Percentiles rank a stretch among this genome's conserved stretches.
Conservation (phyloP, 2,113 vertebrate species). For the Fulmarus glacialis region DNA sequence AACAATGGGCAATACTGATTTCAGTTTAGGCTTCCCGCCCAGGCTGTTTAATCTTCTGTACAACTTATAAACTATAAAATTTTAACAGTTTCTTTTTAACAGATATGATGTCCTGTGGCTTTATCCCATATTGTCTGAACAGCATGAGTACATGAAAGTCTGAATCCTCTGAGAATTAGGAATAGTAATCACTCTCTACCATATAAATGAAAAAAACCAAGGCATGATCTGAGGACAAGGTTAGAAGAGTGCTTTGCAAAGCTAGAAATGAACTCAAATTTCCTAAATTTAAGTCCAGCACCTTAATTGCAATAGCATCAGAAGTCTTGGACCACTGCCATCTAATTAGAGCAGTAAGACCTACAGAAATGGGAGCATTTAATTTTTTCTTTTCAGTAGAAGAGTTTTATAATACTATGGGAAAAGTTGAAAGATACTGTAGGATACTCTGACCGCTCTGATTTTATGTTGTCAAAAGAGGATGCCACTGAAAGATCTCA, state of each 20-base stretch:
- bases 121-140: not conserved
- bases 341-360: not conserved
- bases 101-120: not conserved
- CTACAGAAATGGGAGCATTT: not conserved
- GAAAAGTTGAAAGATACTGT: not conserved
- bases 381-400: not conserved
- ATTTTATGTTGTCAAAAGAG: not conserved
- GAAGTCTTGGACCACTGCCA: not conserved
- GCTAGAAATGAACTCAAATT: not conserved
- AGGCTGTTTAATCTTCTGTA: not conserved
- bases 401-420: not conserved
- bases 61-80: not conserved
- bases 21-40: not conserved
- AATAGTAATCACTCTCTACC: not conserved
- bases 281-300: not conserved
- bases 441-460: not conserved
- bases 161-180: not conserved
- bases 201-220: not conserved
- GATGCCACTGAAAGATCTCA: not conserved
- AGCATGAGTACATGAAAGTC: not conserved
- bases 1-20: not conserved
- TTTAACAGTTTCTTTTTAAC: not conserved
- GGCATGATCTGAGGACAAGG: not conserved
- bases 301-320: not conserved
- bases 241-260: not conserved